Evolutionary conservation across 1,140 invertebrate species (phyloP).

Genomic region (Idris sp.): DNA sequence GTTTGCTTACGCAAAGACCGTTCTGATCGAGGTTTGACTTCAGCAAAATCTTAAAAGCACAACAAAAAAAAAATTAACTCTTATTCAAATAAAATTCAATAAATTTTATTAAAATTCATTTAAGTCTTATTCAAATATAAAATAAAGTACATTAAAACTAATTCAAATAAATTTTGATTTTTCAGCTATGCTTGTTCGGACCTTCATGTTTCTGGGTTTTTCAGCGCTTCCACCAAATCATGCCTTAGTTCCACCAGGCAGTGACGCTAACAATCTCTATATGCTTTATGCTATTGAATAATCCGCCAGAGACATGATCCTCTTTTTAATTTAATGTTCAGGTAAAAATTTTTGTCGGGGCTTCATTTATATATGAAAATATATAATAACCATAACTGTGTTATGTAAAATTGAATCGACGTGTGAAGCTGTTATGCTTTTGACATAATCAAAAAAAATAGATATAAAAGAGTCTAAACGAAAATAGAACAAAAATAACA

Average conservation of each 20-base stretch:
- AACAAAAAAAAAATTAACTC: conserved; percentile 4
- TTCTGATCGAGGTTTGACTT: conserved; percentile 86
- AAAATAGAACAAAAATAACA: too few relatives aligned
- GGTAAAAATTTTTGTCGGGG: conserved; percentile 57
- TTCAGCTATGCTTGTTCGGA: conserved; percentile 89
- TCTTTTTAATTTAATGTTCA: conserved; percentile 74
- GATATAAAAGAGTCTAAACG: too few relatives aligned
- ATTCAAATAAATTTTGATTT: too few relatives aligned
- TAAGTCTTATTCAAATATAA: too few relatives aligned
- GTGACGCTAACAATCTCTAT: conserved; percentile 84
- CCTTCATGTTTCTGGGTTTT: conserved; percentile 98
- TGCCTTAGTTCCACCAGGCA: conserved; percentile 83
- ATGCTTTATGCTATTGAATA: conserved; percentile 89
- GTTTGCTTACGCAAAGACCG: conserved; percentile 91
- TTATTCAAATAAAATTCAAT: too few relatives aligned
- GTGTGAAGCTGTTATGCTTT: too few relatives aligned
- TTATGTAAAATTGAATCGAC: conserved; percentile 18
- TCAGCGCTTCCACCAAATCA: conserved; percentile 89
- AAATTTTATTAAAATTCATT: too few relatives aligned
- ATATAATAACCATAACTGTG: too few relatives aligned
- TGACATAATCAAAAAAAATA: too few relatives aligned
- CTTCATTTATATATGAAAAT: conserved; percentile 7
- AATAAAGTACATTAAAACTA: too few relatives aligned
- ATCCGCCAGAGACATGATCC: conserved; percentile 68
- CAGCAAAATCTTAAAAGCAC: too few relatives aligned